Conservation (phyloP, 1,140 invertebrate genomes). For the Teleogryllus occipitalis region DNA sequence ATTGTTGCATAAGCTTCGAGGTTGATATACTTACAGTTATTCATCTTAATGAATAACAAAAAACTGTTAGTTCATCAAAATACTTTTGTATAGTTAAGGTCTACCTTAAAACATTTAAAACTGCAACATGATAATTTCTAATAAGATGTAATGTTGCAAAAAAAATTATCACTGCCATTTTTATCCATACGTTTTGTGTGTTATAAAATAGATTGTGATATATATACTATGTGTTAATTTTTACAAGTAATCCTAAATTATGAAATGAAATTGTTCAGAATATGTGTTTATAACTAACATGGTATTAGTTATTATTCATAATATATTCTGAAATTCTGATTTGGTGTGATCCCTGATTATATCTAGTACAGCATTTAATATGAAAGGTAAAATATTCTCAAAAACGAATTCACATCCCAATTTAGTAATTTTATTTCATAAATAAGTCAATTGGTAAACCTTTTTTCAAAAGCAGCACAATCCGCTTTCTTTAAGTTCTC, state of each 20-base stretch:
- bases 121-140: background rate
- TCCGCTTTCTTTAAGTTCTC: background rate
- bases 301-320: background rate
- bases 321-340: background rate
- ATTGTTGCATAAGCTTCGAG: too few relatives aligned
- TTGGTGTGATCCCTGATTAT: background rate
- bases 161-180: slow-evolving; percentile 12
- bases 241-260: background rate
- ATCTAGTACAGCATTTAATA: background rate
- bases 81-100: background rate
- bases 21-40: too few relatives aligned
- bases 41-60: background rate
- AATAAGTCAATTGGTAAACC: background rate
- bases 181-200: background rate
- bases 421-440: background rate
- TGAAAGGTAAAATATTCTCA: background rate
- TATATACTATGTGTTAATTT: background rate
- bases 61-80: background rate
- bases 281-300: background rate
- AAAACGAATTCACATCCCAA: background rate
- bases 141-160: background rate
- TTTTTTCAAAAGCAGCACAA: background rate
- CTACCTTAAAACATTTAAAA: background rate
- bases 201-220: slow-evolving; percentile 10
- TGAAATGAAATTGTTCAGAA: background rate